Base-by-base conservation (phyloP, 2,113 vertebrate species). In the Macheiramphus alcinus region DNA sequence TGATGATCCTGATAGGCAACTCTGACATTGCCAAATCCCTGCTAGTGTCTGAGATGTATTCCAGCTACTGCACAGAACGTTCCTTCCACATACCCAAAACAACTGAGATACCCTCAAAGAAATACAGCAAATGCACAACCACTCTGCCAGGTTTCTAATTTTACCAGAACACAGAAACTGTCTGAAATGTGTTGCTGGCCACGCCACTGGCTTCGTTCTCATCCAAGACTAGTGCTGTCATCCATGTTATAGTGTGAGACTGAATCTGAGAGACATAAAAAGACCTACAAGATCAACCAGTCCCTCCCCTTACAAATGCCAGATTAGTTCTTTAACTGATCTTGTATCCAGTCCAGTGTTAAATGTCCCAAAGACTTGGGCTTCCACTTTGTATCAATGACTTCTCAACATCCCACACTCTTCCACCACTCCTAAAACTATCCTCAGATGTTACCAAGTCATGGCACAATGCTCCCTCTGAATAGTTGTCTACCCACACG, bases 1-100 rank as follows among this genome's bases (percentile, higher is more conserved):
- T 47, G 84, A 97, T 91, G 93, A 94, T 94, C 74, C 96, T 93
- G 95, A 97, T 96, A 95, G 84, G 89, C 91, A 95, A 95, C 67
- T 80, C 86, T 95, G 94, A 97, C 96, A 93, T 67, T 97, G 84
- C 66, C 94, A 97, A 74, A 96, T 83, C 67, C 73, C 94, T 89
- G 73, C 87, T 72, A 80, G 31, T 38, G 66, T 73, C 73, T 90
- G 78, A 94, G 62, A 95, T 31, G 38, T 38, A 92, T 47, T 67
- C 32, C 66, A 68, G 86, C 81, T 88, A 91, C 80, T 36, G 70
- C 80, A 91, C 80, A 87, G 38, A 94, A 87, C 8, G 4, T 62
- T 93, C 59, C 59, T 84, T 81, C 38, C 62, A 87, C 40, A 32
- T 21, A 79, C 62, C 58, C 74, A 56, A 56, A 95, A 67, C 83